Evolutionary conservation across 2,113 vertebrate genomes (phyloP).

Genomic region (Carassius carassius): DNA sequence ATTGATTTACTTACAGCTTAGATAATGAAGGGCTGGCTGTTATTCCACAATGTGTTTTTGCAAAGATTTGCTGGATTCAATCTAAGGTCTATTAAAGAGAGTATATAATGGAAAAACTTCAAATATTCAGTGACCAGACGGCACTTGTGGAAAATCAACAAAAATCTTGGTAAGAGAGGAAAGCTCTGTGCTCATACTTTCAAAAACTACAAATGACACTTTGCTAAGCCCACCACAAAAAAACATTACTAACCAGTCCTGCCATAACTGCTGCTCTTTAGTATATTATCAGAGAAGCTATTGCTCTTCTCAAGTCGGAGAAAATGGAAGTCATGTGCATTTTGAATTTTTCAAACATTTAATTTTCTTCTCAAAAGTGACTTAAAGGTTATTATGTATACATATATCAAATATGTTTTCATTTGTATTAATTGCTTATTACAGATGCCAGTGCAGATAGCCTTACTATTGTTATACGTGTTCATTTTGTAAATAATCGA

Average conservation of each 20-base stretch:
- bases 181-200: too few species aligned
- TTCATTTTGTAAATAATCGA: too few species aligned
- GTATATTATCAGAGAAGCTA: neutral
- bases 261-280: neutral
- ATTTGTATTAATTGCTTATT: too few species aligned
- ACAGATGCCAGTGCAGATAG: too few species aligned
- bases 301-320: neutral
- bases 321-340: neutral
- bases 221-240: neutral
- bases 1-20: slow-evolving; percentile 48
- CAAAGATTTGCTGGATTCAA: slow-evolving; percentile 28
- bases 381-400: too few species aligned
- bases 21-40: slow-evolving; percentile 26
- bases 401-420: too few species aligned
- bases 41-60: slow-evolving; percentile 16
- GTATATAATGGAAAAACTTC: neutral
- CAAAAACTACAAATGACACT: neutral
- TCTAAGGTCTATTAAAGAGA: neutral
- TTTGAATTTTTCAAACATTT: neutral
- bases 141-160: neutral
- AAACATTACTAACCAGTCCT: neutral
- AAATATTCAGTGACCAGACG: neutral
- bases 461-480: too few species aligned
- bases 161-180: neutral
- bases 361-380: too few species aligned